A percentile compares a stretch with the other conserved stretches of the same genome.
These are phyloP conservation scores for Harpalus rufipes DNA, from an alignment of 2,888 invertebrate species.

Conservation along the genomic window DNA sequence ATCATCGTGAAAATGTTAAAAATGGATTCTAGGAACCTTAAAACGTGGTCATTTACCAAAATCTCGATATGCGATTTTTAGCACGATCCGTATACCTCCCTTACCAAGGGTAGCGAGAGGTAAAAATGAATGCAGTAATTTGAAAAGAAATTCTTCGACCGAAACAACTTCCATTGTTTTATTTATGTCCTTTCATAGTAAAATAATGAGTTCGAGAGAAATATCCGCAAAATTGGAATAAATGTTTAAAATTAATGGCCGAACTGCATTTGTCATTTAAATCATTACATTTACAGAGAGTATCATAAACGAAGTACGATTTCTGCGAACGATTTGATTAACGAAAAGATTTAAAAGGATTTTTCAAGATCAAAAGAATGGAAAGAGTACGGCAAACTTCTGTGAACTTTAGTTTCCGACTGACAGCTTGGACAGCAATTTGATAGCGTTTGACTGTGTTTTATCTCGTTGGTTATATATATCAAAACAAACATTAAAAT, in stretches of 20 bases:
- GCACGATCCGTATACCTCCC: no score
- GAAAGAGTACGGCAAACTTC: slow-evolving; percentile 13
- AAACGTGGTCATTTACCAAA: no score
- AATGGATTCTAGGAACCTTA: no score
- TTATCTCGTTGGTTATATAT: slow-evolving; percentile 12
- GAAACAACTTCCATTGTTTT: no score
- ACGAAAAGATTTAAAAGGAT: slow-evolving; percentile 42
- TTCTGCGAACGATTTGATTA: slow-evolving; percentile 40
- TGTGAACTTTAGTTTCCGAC: neutral
- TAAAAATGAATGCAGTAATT: no score
- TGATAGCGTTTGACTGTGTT: slow-evolving; percentile 21
- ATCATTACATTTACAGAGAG: slow-evolving; percentile 36
- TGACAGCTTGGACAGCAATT: slow-evolving; percentile 14
- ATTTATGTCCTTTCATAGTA: no score
- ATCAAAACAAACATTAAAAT: slow-evolving; percentile 3
- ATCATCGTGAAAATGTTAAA: no score
- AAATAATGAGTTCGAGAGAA: neutral
- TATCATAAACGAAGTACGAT: neutral
- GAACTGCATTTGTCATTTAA: slow-evolving; percentile 36
- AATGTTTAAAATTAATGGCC: slow-evolving; percentile 23
- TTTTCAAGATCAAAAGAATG: slow-evolving; percentile 55
- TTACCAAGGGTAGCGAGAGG: no score
- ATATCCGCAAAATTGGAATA: slow-evolving; percentile 4
- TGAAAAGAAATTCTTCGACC: no score
- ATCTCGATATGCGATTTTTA: no score